These are phyloP conservation scores for Megaleporinus macrocephalus DNA, from an alignment of 2,113 vertebrate species.

Conservation along the genomic window DNA sequence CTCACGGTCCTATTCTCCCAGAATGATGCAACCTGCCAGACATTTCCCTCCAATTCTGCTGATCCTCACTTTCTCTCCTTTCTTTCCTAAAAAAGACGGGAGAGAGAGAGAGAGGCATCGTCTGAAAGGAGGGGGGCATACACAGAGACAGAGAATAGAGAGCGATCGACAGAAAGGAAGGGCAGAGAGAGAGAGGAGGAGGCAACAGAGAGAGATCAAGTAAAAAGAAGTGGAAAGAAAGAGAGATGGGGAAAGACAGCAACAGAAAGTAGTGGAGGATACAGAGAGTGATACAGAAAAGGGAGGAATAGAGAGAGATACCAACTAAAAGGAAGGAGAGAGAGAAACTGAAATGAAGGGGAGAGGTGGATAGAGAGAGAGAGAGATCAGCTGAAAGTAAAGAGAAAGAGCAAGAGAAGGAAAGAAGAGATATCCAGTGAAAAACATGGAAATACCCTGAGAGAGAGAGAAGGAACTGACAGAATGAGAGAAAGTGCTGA, in stretches of 20 bases:
- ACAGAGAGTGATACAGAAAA: too few species aligned
- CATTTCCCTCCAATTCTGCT: conserved; percentile 75
- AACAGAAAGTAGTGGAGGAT: too few species aligned
- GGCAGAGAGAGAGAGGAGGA: too few species aligned
- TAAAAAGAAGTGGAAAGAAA: too few species aligned
- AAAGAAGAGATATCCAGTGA: too few species aligned
- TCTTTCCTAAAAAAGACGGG: conserved; percentile 48
- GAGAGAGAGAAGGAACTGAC: neutral
- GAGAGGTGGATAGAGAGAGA: conserved; percentile 8
- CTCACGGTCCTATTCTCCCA: conserved; percentile 75
- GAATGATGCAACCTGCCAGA: conserved; percentile 82
- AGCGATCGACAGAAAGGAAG: conserved; percentile 7
- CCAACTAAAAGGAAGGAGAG: too few species aligned
- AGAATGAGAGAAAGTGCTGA: neutral
- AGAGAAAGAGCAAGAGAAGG: conserved; percentile 44
- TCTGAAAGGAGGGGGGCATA: conserved; percentile 39
- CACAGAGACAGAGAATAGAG: conserved; percentile 35
- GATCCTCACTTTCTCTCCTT: conserved; percentile 69
- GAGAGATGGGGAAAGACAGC: too few species aligned
- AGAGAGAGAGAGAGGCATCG: neutral
- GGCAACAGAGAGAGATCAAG: too few species aligned
- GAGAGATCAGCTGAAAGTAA: conserved; percentile 28
- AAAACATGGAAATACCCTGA: neutral
- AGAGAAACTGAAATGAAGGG: neutral
- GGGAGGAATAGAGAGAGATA: too few species aligned